These are phyloP conservation scores for Scaptomyza tumidula DNA, from an alignment of 2,888 invertebrate genomes.

Conservation along the genomic window DNA sequence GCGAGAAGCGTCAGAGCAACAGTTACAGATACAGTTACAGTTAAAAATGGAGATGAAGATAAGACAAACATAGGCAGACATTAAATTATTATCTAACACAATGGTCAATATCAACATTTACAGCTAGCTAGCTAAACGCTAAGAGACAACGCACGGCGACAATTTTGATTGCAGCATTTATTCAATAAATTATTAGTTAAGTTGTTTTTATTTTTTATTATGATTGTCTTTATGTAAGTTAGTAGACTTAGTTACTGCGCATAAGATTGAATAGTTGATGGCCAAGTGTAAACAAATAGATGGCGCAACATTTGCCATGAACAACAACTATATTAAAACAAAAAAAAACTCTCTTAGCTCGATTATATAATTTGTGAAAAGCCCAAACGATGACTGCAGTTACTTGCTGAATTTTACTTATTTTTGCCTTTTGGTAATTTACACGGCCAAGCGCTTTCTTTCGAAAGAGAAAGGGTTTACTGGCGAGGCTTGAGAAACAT, in stretches of 20 bases:
- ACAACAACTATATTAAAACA: constrained; percentile 14
- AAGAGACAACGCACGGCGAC: constrained; percentile 34
- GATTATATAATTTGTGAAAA: constrained; percentile 56
- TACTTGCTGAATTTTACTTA: constrained; percentile 47
- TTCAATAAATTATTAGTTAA: constrained; percentile 67
- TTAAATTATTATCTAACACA: constrained; percentile 70
- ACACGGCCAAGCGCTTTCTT: constrained; percentile 67
- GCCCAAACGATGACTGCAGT: constrained; percentile 54
- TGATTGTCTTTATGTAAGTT: constrained; percentile 63
- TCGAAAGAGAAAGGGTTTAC: constrained; percentile 78
- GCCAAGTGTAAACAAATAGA: constrained; percentile 62
- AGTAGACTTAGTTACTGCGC: constrained; percentile 46
- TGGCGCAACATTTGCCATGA: constrained; percentile 56
- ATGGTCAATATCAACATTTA: constrained; percentile 57
- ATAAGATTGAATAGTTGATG: constrained; percentile 66
- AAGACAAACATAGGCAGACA: constrained; percentile 27
- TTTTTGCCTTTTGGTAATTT: constrained; percentile 51
- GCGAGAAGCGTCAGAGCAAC: constrained; percentile 37
- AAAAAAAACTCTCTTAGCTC: constrained; percentile 29
- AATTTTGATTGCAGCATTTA: constrained; percentile 69
- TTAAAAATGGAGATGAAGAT: constrained; percentile 17
- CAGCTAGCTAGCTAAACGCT: constrained; percentile 40
- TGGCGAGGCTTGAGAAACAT: constrained; percentile 53
- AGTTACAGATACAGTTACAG: constrained; percentile 18
- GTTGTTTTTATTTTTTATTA: constrained; percentile 9